These are phyloP conservation scores for Nasonia vitripennis DNA, from an alignment of 1,140 invertebrate species.

Conservation along the genomic window DNA sequence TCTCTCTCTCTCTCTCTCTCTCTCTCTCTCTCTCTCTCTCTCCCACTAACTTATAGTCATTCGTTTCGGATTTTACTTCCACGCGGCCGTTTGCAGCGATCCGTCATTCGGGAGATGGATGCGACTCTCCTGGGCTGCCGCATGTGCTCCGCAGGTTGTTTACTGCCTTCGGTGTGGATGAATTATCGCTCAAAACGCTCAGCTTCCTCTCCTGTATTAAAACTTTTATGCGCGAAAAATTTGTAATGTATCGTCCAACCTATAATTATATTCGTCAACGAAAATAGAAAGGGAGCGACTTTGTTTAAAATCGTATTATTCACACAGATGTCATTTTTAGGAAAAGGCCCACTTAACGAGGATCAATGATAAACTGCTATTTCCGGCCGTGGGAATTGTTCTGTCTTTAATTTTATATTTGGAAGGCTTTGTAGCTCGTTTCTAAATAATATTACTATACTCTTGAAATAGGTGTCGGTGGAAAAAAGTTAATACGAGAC, in stretches of 20 bases:
- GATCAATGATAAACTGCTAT: neutral
- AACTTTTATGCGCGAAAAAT: too few species aligned
- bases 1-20: slow-evolving; percentile 23
- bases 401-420: slow-evolving; percentile 21
- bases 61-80: neutral
- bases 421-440: slow-evolving; percentile 26
- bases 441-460: slow-evolving; percentile 6
- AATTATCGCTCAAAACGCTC: neutral
- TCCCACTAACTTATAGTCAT: neutral
- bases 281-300: too few species aligned
- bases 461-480: slow-evolving; percentile 6
- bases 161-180: neutral
- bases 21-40: neutral
- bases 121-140: neutral
- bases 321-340: too few species aligned
- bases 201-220: neutral
- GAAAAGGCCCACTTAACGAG: too few species aligned
- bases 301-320: too few species aligned
- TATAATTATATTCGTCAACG: too few species aligned
- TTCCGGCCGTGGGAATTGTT: neutral
- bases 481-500: neutral
- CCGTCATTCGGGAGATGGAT: neutral
- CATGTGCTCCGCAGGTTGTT: neutral
- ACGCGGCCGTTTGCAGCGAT: neutral
- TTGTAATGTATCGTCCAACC: too few species aligned